Base-by-base conservation (phyloP, 2,797 vertebrate species). In the Dallia pectoralis region DNA sequence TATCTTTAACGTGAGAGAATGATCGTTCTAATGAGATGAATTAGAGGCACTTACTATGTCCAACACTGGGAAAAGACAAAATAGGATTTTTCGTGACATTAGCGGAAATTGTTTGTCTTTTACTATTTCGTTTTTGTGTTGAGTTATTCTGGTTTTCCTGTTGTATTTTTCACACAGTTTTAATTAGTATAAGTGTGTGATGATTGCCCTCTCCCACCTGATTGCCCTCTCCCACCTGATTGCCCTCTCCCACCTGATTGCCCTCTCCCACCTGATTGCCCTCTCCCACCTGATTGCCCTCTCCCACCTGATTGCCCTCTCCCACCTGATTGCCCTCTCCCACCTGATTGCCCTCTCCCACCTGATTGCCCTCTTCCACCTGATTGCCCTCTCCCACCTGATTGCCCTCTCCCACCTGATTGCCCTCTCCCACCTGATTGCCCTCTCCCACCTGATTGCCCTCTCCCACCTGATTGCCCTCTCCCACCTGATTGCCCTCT, bases 161-260 rank as follows among this genome's bases (percentile, higher is more conserved):
- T 47, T 15, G 51, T 66, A 70, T 53, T 65, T 77, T 77, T 33
- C 66, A 6, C 0, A 14, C 5, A 12, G 11, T 69, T 73, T 69
- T 67, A 69, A 62, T 14, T 30, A 73, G 56, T 4, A 19, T n/a
- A 73, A 18, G 44, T 2, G 19, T n/a, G 32, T 32, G 15, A n/a
- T 47, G 18, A 32, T 59, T 2, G 14, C n/a, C 61, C 53, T 73
- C 77, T 51, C 48, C 73, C 68, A 49, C 62, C 16, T 49, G n/a
- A n/a, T n/a, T n/a, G n/a, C n/a, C n/a, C n/a, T n/a, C n/a, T n/a
- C 0, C 22, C 12, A 25, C 64, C n/a, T n/a, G n/a, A n/a, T n/a
- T n/a, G n/a, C n/a, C n/a, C 53, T 73, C 77, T 51, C 48, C 73
- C 68, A 49, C 62, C 16, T 49, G n/a, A n/a, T n/a, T n/a, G n/a